These are phyloP conservation scores for Pristiophorus japonicus DNA, from an alignment of 2,113 vertebrate genomes.

Conservation along the genomic window DNA sequence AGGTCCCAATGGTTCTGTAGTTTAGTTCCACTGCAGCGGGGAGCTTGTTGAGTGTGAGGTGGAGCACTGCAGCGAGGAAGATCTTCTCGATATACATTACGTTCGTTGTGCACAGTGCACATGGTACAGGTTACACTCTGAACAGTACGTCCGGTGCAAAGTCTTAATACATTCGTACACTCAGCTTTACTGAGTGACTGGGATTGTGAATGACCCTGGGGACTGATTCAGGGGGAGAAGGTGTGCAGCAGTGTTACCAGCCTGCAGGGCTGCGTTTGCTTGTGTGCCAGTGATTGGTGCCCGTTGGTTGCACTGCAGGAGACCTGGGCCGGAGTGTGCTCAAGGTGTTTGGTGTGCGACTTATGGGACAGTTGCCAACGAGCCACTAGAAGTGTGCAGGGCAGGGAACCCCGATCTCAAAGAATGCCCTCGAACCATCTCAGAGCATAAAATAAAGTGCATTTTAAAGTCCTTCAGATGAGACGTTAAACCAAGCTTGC, in stretches of 20 bases:
- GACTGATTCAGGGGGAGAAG: not conserved
- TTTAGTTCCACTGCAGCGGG: too few relatives aligned
- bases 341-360: too few relatives aligned
- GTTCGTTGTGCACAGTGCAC: not conserved
- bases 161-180: not conserved
- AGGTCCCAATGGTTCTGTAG: too few relatives aligned
- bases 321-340: not conserved
- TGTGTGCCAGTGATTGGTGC: not conserved
- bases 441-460: not conserved
- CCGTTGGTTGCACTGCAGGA: not conserved
- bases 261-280: not conserved
- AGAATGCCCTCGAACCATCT: not conserved
- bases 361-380: not conserved
- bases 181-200: not conserved
- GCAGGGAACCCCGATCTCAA: not conserved
- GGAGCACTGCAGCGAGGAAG: too few relatives aligned
- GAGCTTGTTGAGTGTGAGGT: too few relatives aligned
- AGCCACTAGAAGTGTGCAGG: not conserved
- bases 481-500: not conserved
- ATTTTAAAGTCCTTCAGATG: not conserved
- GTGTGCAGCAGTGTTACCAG: not conserved
- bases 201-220: not conserved
- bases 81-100: too few relatives aligned
- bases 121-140: not conserved
- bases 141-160: too few relatives aligned